These are phyloP conservation scores for Anthrax anthrax DNA, from an alignment of 2,888 invertebrate genomes.

Conservation along the genomic window DNA sequence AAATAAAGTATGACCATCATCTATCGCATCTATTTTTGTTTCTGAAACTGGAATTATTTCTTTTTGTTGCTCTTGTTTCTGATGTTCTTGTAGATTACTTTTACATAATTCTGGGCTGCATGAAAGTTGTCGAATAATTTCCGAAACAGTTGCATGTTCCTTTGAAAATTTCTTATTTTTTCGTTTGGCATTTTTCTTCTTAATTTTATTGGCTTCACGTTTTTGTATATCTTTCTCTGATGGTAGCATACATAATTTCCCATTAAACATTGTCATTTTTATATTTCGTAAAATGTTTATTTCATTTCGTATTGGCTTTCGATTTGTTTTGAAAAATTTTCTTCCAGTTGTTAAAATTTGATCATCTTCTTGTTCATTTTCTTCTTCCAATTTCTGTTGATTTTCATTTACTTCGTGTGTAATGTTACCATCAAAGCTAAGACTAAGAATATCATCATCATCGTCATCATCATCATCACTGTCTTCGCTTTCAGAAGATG, in stretches of 20 bases:
- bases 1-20: too few relatives aligned
- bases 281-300: slow-evolving; percentile 27
- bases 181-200: background rate
- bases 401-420: background rate
- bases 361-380: background rate
- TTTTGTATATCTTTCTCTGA: slow-evolving; percentile 3
- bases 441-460: background rate
- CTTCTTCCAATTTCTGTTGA: background rate
- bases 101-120: background rate
- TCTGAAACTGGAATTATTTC: background rate
- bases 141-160: background rate
- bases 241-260: slow-evolving; percentile 21
- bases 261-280: slow-evolving; percentile 24
- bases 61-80: background rate
- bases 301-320: slow-evolving; percentile 22
- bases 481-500: background rate
- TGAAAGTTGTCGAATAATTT: background rate
- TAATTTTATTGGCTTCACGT: background rate
- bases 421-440: slow-evolving; percentile 1
- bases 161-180: background rate
- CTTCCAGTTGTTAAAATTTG: slow-evolving; percentile 14
- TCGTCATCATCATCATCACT: background rate
- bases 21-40: background rate
- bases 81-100: too few relatives aligned
- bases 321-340: slow-evolving; percentile 29